Conservation (phyloP, 2,113 vertebrate species). For the Morone saxatilis region DNA sequence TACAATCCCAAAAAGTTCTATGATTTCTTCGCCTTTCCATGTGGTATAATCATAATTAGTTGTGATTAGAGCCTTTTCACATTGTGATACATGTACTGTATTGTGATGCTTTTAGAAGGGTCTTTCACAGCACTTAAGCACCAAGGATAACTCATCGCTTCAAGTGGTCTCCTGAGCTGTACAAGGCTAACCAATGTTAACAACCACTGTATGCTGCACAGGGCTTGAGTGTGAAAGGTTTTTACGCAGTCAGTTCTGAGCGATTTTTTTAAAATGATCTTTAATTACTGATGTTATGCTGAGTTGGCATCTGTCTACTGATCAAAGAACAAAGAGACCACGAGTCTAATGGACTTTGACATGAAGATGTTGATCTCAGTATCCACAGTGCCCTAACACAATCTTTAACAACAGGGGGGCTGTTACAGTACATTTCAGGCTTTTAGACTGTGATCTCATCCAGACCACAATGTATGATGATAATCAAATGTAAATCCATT, state of each 20-base stretch:
- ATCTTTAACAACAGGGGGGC: background rate
- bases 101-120: constrained; percentile 7
- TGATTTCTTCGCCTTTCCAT: background rate
- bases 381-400: background rate
- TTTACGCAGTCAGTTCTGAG: constrained; percentile 13
- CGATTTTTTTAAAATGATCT: constrained; percentile 10
- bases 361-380: constrained; percentile 5
- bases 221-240: constrained; percentile 20
- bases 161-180: constrained; percentile 45
- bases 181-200: constrained; percentile 59
- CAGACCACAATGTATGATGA: constrained; percentile 24
- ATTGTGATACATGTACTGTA: constrained; percentile 8
- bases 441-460: background rate
- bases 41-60: constrained; percentile 12
- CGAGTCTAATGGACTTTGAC: constrained; percentile 19
- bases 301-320: constrained; percentile 11
- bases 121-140: constrained; percentile 37
- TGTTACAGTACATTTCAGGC: background rate
- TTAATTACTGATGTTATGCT: constrained; percentile 34
- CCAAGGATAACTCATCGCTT: constrained; percentile 39
- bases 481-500: constrained; percentile 53
- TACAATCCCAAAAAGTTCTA: background rate
- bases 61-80: constrained; percentile 10
- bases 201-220: constrained; percentile 10
- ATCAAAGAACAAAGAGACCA: constrained; percentile 44